Evolutionary conservation across 1,140 invertebrate genomes (phyloP).

Genomic region (Limonius californicus): DNA sequence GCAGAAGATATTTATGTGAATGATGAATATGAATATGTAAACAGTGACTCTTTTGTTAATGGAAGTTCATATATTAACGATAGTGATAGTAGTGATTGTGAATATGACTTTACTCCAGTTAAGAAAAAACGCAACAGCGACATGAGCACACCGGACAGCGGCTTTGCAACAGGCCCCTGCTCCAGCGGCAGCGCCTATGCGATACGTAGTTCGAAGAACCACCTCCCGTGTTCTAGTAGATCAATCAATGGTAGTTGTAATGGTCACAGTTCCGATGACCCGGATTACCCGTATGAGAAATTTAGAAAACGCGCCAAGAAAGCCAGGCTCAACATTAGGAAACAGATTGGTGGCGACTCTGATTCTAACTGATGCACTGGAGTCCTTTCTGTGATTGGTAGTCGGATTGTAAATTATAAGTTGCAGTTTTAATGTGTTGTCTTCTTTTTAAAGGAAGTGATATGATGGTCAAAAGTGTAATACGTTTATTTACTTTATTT

Average conservation of each 20-base stretch:
- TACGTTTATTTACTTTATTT: background rate
- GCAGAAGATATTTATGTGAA: background rate
- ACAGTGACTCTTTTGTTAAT: constrained; percentile 5
- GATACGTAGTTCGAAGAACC: constrained; percentile 28
- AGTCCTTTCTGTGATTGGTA: background rate
- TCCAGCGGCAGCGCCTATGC: constrained; percentile 37
- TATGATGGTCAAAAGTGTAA: background rate
- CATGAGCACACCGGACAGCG: constrained; percentile 37
- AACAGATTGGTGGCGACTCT: constrained; percentile 51
- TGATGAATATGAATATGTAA: background rate
- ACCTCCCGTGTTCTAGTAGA: constrained; percentile 26
- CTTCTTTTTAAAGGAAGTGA: background rate
- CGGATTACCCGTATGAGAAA: constrained; percentile 49
- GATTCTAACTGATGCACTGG: constrained; percentile 51
- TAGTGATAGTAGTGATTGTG: constrained; percentile 16
- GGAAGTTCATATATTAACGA: background rate
- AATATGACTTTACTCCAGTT: constrained; percentile 12
- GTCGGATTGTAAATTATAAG: background rate
- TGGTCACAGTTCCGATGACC: constrained; percentile 47
- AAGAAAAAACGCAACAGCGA: constrained; percentile 34
- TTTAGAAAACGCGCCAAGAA: constrained; percentile 54
- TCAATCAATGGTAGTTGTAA: constrained; percentile 26
- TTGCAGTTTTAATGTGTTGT: background rate
- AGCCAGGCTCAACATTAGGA: constrained; percentile 52
- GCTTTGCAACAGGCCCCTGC: constrained; percentile 42